phyloP scores from a whole-genome alignment of 2,888 invertebrate species.

The Keiferia lycopersicella region DNA sequence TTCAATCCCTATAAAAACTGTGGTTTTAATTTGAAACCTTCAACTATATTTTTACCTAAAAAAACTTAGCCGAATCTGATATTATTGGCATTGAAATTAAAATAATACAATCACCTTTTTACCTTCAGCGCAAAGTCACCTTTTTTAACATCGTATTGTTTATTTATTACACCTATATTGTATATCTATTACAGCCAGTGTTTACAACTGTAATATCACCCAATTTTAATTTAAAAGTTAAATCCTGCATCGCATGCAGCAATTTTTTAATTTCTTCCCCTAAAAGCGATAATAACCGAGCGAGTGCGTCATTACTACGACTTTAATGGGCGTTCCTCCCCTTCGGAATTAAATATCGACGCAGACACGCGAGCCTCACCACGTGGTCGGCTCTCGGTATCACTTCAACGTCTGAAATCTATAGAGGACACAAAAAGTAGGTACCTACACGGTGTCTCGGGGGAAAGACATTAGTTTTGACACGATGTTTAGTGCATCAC shows the following conservation, averaged over 20 bases:
- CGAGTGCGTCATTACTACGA: conserved; percentile 46
- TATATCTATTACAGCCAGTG: not conserved
- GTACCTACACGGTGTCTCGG: too few relatives aligned
- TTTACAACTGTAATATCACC: not conserved
- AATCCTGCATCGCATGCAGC: conserved; percentile 30
- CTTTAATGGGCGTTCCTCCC: conserved; percentile 47
- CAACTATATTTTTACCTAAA: not conserved
- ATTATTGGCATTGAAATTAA: not conserved
- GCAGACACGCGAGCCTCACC: conserved; percentile 49
- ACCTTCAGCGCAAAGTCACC: too few relatives aligned
- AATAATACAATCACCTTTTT: too few relatives aligned
- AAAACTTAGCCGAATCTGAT: not conserved
- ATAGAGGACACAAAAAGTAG: too few relatives aligned
- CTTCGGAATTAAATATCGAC: conserved; percentile 50
- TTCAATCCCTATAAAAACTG: not conserved
- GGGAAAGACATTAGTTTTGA: too few relatives aligned
- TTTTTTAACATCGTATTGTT: too few relatives aligned
- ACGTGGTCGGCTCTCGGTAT: conserved; percentile 30
- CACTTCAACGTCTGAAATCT: not conserved
- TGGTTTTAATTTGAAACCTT: not conserved
- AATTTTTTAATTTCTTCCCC: conserved; percentile 25
- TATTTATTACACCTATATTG: too few relatives aligned
- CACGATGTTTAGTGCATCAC: too few relatives aligned
- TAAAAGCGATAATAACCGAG: conserved; percentile 26
- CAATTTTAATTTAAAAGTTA: not conserved